Conservation (phyloP, 2,797 vertebrate species). For the Galaxias olidus region DNA sequence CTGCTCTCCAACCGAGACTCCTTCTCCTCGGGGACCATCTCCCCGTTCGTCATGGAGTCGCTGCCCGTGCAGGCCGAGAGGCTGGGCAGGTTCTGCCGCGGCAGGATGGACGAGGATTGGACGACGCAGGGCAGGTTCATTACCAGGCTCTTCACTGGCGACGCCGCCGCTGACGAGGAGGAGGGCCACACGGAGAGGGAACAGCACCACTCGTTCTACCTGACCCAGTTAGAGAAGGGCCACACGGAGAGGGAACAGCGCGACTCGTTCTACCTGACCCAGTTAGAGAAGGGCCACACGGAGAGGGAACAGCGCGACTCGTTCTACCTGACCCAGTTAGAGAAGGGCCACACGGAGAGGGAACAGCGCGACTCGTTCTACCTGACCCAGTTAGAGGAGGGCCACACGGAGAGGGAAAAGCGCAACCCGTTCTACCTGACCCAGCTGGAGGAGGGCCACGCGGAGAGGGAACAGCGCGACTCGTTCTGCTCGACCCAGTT, state of each 20-base stretch:
- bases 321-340: slow-evolving; percentile 47
- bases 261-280: slow-evolving; percentile 44
- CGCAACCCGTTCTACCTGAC: slow-evolving; percentile 43
- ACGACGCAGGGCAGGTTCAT: too few relatives aligned
- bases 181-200: slow-evolving; percentile 18
- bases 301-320: slow-evolving; percentile 29
- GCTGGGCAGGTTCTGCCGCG: slow-evolving; percentile 35
- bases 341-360: slow-evolving; percentile 15
- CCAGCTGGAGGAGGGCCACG: slow-evolving; percentile 51
- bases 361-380: slow-evolving; percentile 41
- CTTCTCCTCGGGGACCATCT: slow-evolving; percentile 64
- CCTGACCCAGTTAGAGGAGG: slow-evolving; percentile 40
- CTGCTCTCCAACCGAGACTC: slow-evolving; percentile 61
- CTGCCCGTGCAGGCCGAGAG: slow-evolving; percentile 57
- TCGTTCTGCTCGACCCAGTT: slow-evolving; percentile 48
- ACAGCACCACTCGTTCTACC: slow-evolving; percentile 41
- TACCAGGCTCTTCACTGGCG: too few relatives aligned
- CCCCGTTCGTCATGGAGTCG: slow-evolving; percentile 67
- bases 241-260: slow-evolving; percentile 23
- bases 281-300: slow-evolving; percentile 31
- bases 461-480: slow-evolving; percentile 25
- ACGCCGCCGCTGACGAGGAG: too few relatives aligned
- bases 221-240: slow-evolving; percentile 40
- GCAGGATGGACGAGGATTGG: slow-evolving; percentile 21
- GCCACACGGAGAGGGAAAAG: slow-evolving; percentile 20